Evolutionary conservation across 1,140 invertebrate species (phyloP), one percentile per base, ranked within the genome.

Genomic region (Heliconius eleuchia): DNA sequence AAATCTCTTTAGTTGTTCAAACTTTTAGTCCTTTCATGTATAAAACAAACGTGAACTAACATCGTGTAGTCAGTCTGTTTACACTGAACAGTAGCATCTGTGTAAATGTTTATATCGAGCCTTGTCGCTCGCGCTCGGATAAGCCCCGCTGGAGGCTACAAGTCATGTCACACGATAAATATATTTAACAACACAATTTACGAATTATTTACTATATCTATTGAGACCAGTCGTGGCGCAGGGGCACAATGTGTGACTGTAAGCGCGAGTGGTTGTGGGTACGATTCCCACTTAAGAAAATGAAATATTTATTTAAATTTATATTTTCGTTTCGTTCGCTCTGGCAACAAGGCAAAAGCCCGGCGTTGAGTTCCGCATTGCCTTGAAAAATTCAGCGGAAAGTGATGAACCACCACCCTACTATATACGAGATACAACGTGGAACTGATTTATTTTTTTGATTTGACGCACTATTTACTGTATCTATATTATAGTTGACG

Each of bases 71-170:
- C 60, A 52, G 66, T 66, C 23, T 42, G 46, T 77, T 71, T 76
- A 13, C 72, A 78, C n/a, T 78, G 52, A 73, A 78, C 77, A 70
- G 77, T 16, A n/a, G 37, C 73, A 79, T 50, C 77, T 79, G 73
- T 52, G 52, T 73, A 79, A 79, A 79, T 79, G 73, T 79, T 79
- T 73, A 57, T 66, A 42, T 78, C 52, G 37, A 78, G 39, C 39
- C 72, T 18, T 39, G 71, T 34, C 73, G 42, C 23, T 55, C 8
- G 72, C 37, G 70, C 77, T 37, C 18, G 34, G 70, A 66, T 39
- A 42, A 55, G 76, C 76, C 16, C 23, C 11, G 60, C 60, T 13
- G 27, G 23, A 66, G 60, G 23, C 23, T 66, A 66, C 60, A 27
- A 66, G 60, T 66, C 60, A 30, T 66, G n/a, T 66, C 8, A 27